Evolutionary conservation across 2,113 vertebrate species (phyloP).

Genomic region (Otis tarda): DNA sequence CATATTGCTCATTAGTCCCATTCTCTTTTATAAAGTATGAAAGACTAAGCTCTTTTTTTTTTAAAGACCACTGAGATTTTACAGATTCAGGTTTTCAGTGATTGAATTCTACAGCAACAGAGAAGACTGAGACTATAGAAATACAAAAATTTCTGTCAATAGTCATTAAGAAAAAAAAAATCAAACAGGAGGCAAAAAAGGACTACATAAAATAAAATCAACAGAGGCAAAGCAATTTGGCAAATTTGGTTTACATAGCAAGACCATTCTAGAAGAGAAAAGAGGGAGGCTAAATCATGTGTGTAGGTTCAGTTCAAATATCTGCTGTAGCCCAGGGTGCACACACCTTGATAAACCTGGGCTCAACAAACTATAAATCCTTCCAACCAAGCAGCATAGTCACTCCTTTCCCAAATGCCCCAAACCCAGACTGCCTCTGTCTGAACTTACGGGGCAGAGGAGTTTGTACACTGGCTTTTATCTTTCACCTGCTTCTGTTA

Average conservation of each 20-base stretch:
- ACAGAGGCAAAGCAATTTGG: not conserved
- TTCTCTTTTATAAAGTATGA: not conserved
- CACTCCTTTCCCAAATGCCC: not conserved
- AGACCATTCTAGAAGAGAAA: not conserved
- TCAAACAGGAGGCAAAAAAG: not conserved
- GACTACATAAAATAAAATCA: not conserved
- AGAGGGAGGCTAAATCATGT: not conserved
- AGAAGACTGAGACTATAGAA: not conserved
- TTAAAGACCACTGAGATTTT: not conserved
- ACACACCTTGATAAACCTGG: not conserved
- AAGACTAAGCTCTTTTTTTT: not conserved
- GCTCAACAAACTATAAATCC: not conserved
- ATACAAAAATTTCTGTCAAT: not conserved
- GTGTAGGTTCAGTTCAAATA: not conserved
- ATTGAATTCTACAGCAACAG: not conserved
- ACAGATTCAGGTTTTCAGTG: not conserved
- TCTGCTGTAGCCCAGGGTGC: accelerated
- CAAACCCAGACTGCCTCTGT: not conserved
- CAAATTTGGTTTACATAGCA: not conserved
- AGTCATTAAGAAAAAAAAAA: not conserved
- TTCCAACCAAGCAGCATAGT: not conserved
- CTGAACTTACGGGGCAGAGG: not conserved
- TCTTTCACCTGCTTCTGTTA: not conserved
- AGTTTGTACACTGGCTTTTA: not conserved
- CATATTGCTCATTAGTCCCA: not conserved